Conservation (phyloP, 2,797 vertebrate genomes). For the Brotula barbata region DNA sequence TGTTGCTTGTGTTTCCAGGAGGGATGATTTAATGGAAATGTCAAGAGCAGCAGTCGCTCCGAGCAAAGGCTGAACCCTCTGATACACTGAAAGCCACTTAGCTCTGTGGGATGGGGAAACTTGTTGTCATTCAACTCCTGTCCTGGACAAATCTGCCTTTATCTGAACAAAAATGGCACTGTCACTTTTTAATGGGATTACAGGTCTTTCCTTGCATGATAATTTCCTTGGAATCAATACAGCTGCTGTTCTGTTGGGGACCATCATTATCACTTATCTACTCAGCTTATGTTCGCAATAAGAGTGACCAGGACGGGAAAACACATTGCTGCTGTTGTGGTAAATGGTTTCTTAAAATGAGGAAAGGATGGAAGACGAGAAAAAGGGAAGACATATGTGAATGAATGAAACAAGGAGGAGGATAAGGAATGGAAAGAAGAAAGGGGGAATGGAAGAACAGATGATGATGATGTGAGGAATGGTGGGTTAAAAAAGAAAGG, state of each 20-base stretch:
- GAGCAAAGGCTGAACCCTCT: slow-evolving; percentile 63
- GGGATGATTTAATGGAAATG: slow-evolving; percentile 74
- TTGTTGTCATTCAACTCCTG: slow-evolving; percentile 71
- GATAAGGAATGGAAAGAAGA: neutral
- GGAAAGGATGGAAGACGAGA: too few relatives aligned
- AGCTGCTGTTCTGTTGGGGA: slow-evolving; percentile 41
- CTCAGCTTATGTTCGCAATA: slow-evolving; percentile 16
- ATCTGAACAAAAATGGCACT: slow-evolving; percentile 73
- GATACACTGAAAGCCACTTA: slow-evolving; percentile 56
- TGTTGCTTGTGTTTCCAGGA: slow-evolving; percentile 50
- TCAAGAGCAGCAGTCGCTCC: slow-evolving; percentile 71
- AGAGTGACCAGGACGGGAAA: slow-evolving; percentile 1
- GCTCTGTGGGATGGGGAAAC: slow-evolving; percentile 53
- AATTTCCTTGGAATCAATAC: slow-evolving; percentile 74
- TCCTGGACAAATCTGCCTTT: slow-evolving; percentile 62
- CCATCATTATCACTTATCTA: slow-evolving; percentile 40
- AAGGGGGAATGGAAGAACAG: neutral
- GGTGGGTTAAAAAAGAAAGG: neutral
- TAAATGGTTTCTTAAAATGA: slow-evolving; percentile 1
- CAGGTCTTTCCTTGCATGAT: slow-evolving; percentile 70
- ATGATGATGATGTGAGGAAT: neutral
- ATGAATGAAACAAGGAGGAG: neutral
- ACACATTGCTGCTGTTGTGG: too few relatives aligned
- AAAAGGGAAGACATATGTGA: too few relatives aligned
- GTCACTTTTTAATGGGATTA: slow-evolving; percentile 76